Percentiles rank a stretch among this genome's conserved stretches.
Conservation (phyloP, 2,888 invertebrate genomes). For the Tipula unca region DNA sequence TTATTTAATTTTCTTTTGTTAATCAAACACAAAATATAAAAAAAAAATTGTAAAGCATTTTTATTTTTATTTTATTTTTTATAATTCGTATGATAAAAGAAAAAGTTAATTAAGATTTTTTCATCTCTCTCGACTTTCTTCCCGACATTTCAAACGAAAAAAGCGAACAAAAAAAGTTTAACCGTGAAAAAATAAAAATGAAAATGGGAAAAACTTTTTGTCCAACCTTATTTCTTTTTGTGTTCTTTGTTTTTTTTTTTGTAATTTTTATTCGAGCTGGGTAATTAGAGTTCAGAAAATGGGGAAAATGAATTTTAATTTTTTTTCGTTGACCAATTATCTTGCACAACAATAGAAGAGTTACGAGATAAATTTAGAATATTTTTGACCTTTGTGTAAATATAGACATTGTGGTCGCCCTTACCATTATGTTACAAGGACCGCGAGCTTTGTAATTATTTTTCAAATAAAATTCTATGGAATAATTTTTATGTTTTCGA, state of each 20-base stretch:
- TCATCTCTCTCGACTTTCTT: background rate
- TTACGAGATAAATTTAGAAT: background rate
- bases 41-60: background rate
- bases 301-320: background rate
- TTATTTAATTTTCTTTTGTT: constrained; percentile 14
- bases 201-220: background rate
- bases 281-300: background rate
- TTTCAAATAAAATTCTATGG: no score
- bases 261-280: background rate
- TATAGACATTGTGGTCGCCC: background rate
- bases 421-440: no score
- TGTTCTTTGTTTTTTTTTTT: background rate
- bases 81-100: background rate
- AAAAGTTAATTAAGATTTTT: constrained; percentile 2
- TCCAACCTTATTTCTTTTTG: background rate
- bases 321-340: background rate
- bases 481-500: no score
- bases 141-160: background rate
- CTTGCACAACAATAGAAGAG: background rate
- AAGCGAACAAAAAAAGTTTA: background rate
- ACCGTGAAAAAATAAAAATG: background rate
- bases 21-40: background rate
- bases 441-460: no score
- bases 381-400: background rate
- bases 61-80: background rate